Evolutionary conservation across 1,140 invertebrate species (phyloP), one percentile per base, ranked within the genome.

Genomic region (Zaprionus davidi): DNA sequence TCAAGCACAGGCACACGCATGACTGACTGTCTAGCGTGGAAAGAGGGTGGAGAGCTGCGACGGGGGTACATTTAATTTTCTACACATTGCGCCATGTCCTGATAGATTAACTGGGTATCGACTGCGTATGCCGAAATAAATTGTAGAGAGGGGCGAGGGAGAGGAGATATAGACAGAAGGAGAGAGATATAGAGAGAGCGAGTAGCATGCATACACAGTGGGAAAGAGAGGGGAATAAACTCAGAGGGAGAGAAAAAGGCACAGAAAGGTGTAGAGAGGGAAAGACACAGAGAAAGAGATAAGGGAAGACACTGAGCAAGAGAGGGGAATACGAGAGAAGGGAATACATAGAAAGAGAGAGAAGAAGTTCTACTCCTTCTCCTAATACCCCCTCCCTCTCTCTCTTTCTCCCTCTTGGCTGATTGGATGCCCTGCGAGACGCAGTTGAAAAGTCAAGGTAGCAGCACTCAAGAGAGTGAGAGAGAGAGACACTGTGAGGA

Each of bases 361-460:
- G 24, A 0, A 1, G 22, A 31, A 24, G 22, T 13, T 9, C 31
- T 34, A 0, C 31, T 31, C 31, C 31, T 9, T 13, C 34, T 31
- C 2, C 31, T 0, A 5, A 0, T 28, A n/a, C 22, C 11, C 36
- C 1, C 6, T 3, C 5, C 26, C 2, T 44, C 55, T 12, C 20
- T n/a, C 9, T 57, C 34, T 57, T 5, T 2, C 38, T 56, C 49
- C 41, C 51, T 66, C 22, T 53, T 26, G 49, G 55, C 80, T 86
- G 82, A 86, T 86, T 86, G 82, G 79, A 79, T 79, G 59, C 56
- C 63, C 5, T n/a, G 6, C 59, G 46, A 70, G 65, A 55, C n/a
- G 57, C 38, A 85, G 82, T 74, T 79, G 82, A 71, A 77, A 86
- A 86, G 82, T 86, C 82, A 86, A 86, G 82, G 82, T 86, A 81